Conservation (phyloP, 2,113 vertebrate genomes). For the Cyanoramphus novaezelandiae region DNA sequence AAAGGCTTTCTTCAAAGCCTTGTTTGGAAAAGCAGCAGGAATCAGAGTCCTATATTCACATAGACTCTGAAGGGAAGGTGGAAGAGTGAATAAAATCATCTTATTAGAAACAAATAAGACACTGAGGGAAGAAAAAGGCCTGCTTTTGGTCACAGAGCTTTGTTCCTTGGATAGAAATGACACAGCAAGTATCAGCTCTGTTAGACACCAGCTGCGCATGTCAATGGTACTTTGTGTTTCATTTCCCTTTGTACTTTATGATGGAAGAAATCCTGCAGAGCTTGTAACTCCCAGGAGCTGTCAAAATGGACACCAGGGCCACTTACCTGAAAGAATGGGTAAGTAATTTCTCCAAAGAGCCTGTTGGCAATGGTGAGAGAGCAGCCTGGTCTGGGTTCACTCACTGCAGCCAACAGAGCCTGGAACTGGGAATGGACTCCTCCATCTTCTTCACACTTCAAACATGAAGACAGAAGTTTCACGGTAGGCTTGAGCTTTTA, state of each 20-base stretch:
- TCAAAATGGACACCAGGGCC: accelerated
- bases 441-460: constrained; percentile 49
- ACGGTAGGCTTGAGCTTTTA: not conserved
- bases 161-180: not conserved
- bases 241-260: not conserved
- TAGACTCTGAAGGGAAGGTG: not conserved
- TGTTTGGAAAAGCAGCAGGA: not conserved
- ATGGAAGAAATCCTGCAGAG: not conserved
- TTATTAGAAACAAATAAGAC: not conserved
- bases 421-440: constrained; percentile 64
- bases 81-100: not conserved
- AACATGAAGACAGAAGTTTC: constrained; percentile 7
- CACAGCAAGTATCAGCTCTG: not conserved
- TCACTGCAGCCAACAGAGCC: constrained; percentile 55
- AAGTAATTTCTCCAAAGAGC: constrained; percentile 60
- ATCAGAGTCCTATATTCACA: not conserved
- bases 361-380: constrained; percentile 70
- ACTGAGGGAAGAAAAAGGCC: not conserved
- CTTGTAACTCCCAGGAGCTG: not conserved
- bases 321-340: constrained; percentile 50
- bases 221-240: not conserved
- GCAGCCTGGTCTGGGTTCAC: constrained; percentile 21
- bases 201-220: accelerated
- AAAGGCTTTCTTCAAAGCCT: not conserved
- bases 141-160: not conserved